Base-by-base conservation (phyloP, 2,797 vertebrate genomes). In the Acrossocheilus fasciatus region DNA sequence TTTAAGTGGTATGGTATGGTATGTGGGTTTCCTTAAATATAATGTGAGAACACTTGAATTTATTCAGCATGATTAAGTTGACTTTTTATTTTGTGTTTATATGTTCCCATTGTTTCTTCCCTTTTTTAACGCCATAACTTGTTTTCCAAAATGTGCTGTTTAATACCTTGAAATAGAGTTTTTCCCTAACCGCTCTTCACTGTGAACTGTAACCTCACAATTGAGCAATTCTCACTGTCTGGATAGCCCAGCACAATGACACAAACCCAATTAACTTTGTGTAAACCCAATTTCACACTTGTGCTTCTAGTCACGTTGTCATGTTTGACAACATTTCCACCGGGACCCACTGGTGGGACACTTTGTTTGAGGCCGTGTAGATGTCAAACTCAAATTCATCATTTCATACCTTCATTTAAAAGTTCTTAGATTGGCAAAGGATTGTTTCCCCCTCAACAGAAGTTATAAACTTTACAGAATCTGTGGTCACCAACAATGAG, bases 221-320 rank as follows among this genome's bases (percentile, higher is more conserved):
- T 88, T 80, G 87, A 88, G 79, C 86, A 89, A 89, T 89, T 90
- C 86, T 87, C 91, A 91, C 84, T 88, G 87, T 88, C 88, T 88
- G 87, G 82, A 85, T 69, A 90, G 84, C 86, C 86, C 52, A 62
- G 87, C 79, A 83, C 87, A 87, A 87, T 90, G 90, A 90, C 87
- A 88, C 86, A 86, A 91, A 90, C 83, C 87, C 88, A 90, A 88
- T 87, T 91, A 90, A 92, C 90, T 89, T 87, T 88, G 89, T 87
- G 88, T 88, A 88, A 92, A 91, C 90, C 79, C 89, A 89, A 89
- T 90, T 91, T 91, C 88, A 91, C 90, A 92, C 88, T 86, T 86
- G 41, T 76, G 83, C 90, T 88, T 85, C 82, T 73, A 82, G 87
- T 85, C 87, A 82, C 81, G 82, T 91, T 87, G 86, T 66, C 77